Evolutionary conservation across 2,113 vertebrate species (phyloP), one percentile per base, ranked within the genome.

Genomic region (Aptenodytes forsteri): DNA sequence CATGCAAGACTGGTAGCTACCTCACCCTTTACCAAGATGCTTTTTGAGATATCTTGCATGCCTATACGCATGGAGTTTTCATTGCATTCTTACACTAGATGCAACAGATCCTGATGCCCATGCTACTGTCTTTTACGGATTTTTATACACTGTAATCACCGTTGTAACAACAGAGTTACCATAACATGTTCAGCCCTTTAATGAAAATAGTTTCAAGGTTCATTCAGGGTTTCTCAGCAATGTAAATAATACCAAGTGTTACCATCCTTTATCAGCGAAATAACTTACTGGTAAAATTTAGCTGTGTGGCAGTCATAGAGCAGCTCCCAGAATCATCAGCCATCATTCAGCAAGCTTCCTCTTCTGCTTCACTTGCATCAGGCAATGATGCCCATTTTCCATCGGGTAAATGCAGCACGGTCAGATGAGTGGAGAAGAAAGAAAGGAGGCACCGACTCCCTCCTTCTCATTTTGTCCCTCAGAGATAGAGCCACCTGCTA

Each of bases 361-460:
- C 17, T 78, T 83, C 65, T 58, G 9, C 34, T 87, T 75, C 61
- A 59, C 25, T 50, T 23, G 10, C 36, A 17, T 44, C 25, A 78
- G 42, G 27, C 17, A 87, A 25, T 13, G 50, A 30, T 62, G 22
- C 9, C 22, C 17, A 27, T 81, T 90, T 87, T 66, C 50, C 42
- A 54, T 12, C 2, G 1, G 10, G 27, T 42, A 64, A 69, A 55
- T 0, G 1, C 27, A 82, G 16, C 14, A 26, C 7, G 4, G 17
- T 29, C 58, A 82, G 18, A 54, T 18, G n/a, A 44, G 27, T 23
- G 16, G 14, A 76, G 36, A 50, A 61, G 40, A 42, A 76, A 77
- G 32, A 30, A 66, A 62, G 17, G 19, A 50, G n/a, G 11, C 13
- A 67, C 13, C 0, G 0, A 3, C 12, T 76, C 8, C 10, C 8